A percentile compares a stretch with the other conserved stretches of the same genome.
phyloP scores from a whole-genome alignment of 2,888 invertebrate genomes.

The Gastrophysa polygoni region DNA sequence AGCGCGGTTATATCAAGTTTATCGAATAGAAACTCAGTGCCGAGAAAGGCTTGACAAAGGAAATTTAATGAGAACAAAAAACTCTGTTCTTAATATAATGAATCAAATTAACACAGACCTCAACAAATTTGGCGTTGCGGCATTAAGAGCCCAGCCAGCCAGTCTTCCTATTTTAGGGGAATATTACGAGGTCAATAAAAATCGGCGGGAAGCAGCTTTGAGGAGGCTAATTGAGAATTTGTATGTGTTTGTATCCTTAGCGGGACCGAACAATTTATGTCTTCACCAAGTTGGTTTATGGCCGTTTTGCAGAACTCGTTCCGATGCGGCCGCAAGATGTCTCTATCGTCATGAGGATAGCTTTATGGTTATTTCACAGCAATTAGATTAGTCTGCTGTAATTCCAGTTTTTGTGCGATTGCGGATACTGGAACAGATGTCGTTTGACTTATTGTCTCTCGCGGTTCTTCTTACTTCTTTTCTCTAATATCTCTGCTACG shows the following conservation, averaged over 20 bases:
- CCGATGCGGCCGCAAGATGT: conserved; percentile 57
- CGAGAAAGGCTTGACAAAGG: background rate
- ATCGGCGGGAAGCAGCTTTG: conserved; percentile 33
- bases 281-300: conserved; percentile 58
- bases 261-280: conserved; percentile 54
- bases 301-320: conserved; percentile 58
- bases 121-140: conserved; percentile 23
- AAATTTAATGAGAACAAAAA: background rate
- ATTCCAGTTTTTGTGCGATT: conserved; percentile 55
- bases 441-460: conserved; percentile 54
- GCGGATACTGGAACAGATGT: conserved; percentile 54
- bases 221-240: conserved; percentile 57
- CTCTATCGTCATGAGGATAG: conserved; percentile 58
- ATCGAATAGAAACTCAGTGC: background rate
- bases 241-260: conserved; percentile 56
- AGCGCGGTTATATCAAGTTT: background rate
- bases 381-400: conserved; percentile 59
- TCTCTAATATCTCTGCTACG: conserved; percentile 39
- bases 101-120: conserved; percentile 15
- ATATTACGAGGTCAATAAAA: conserved; percentile 35
- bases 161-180: conserved; percentile 29
- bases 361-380: conserved; percentile 59
- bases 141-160: conserved; percentile 18
- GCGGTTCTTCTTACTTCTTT: conserved; percentile 36
- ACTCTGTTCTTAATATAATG: conserved; percentile 15